Conservation (phyloP, 2,888 invertebrate species). For the Leptinotarsa rubiginosa region DNA sequence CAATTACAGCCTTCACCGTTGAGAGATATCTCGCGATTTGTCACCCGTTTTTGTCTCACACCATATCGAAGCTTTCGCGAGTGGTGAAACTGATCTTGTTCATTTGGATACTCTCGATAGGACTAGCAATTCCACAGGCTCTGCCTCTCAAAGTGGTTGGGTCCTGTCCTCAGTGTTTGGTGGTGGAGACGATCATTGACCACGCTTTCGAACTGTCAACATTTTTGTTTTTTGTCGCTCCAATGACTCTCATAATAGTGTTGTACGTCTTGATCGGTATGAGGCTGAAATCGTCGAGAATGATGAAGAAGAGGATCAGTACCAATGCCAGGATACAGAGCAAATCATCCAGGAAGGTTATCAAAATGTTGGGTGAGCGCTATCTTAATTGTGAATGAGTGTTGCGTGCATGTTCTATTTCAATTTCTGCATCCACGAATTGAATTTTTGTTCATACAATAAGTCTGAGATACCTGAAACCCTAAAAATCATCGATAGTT, state of each 20-base stretch:
- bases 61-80: constrained; percentile 87
- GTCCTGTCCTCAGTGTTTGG: constrained; percentile 57
- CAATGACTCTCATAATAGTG: constrained; percentile 87
- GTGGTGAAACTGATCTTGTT: constrained; percentile 84
- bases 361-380: constrained; percentile 73
- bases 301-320: constrained; percentile 55
- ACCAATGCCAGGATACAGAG: constrained; percentile 49
- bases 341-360: constrained; percentile 65
- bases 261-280: constrained; percentile 83
- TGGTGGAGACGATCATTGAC: constrained; percentile 64
- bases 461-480: too few species aligned
- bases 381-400: constrained; percentile 22
- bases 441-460: too few species aligned
- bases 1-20: constrained; percentile 78
- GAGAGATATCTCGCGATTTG: constrained; percentile 80
- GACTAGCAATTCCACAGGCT: constrained; percentile 80
- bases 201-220: constrained; percentile 85
- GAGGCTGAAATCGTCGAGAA: constrained; percentile 73
- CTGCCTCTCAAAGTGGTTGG: constrained; percentile 67
- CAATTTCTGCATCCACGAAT: too few species aligned
- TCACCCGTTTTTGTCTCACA: constrained; percentile 79
- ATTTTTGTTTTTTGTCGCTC: constrained; percentile 85
- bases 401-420: too few species aligned
- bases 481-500: too few species aligned
- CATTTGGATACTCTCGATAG: constrained; percentile 84